Evolutionary conservation across 2,113 vertebrate species (phyloP), one percentile per base, ranked within the genome.

Genomic region (Peromyscus californicus): DNA sequence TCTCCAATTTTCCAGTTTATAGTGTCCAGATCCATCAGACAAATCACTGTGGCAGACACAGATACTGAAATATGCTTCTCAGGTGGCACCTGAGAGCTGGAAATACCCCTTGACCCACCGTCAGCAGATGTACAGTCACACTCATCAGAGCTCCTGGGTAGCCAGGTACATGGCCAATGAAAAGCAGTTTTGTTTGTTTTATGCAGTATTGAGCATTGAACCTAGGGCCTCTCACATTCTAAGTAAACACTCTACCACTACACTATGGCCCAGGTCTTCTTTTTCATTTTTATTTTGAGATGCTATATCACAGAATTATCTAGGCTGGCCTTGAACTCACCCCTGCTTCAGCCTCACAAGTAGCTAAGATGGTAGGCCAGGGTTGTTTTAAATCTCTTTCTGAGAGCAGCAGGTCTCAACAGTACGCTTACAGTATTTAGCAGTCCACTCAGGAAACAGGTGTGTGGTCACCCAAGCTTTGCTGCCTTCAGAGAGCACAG

Each of bases 91-190:
- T 7, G n/a, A 21, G 33, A 83, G 33, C 21, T 24, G 33, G 19
- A 5, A 2, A 17, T 21, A 8, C 76, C 7, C 21, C 51, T 82
- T 11, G 13, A 29, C 3, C 39, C 69, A 2, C 31, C 2, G 39
- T 22, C 11, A 48, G 91, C 36, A 57, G 72, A 11, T 11, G 13
- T 16, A 6, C 22, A 15, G 17, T 5, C 36, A 9, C 72, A 16
- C 2, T 36, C 69, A 11, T 24, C 36, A 59, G 51, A 16, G 51
- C 67, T 57, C 63, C 11, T 33, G 5, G 5, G 29, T 57, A 7
- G 39, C 57, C 8, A 29, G 12, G 22, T 0, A 29, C 36, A 57
- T 1, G 0, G 1, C 7, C 57, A 13, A 10, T 11, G 21, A 61
- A n/a, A 69, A 48, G 54, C 12, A 9, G 24, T 4, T 84, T 59